Conservation (phyloP, 53 echinoderm and acorn worm genomes). For the Mesocentrotus franciscanus region DNA sequence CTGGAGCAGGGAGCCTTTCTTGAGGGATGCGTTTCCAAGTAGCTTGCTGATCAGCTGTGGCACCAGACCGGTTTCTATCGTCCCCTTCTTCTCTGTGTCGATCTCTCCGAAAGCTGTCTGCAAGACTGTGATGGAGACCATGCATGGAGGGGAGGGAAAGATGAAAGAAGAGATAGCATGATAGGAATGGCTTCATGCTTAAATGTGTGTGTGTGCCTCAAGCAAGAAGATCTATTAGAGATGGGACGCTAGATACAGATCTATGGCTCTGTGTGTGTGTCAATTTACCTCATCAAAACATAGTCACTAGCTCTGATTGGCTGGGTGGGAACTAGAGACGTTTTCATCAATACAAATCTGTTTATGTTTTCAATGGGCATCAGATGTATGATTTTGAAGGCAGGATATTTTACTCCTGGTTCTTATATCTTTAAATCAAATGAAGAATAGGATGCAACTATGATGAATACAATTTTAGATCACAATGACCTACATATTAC, state of each 20-base stretch:
- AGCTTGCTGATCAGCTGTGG: constrained; percentile 87
- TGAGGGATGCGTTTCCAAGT: constrained; percentile 71
- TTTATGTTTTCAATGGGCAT: background rate
- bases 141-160: constrained; percentile 9
- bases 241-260: background rate
- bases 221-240: no score
- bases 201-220: background rate
- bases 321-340: background rate
- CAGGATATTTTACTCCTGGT: background rate
- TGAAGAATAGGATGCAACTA: no score
- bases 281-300: constrained; percentile 10
- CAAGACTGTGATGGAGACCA: constrained; percentile 71
- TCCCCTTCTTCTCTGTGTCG: constrained; percentile 84
- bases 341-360: background rate
- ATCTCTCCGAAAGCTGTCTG: constrained; percentile 86
- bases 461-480: no score
- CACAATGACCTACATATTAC: no score
- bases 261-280: background rate
- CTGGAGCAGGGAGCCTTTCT: constrained; percentile 69
- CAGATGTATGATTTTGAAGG: background rate
- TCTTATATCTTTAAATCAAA: no score
- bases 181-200: background rate
- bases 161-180: background rate
- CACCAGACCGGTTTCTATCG: constrained; percentile 84
- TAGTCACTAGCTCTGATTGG: background rate